phyloP scores from a whole-genome alignment of 2,113 vertebrate genomes.

The Pollimyrus isidori region DNA sequence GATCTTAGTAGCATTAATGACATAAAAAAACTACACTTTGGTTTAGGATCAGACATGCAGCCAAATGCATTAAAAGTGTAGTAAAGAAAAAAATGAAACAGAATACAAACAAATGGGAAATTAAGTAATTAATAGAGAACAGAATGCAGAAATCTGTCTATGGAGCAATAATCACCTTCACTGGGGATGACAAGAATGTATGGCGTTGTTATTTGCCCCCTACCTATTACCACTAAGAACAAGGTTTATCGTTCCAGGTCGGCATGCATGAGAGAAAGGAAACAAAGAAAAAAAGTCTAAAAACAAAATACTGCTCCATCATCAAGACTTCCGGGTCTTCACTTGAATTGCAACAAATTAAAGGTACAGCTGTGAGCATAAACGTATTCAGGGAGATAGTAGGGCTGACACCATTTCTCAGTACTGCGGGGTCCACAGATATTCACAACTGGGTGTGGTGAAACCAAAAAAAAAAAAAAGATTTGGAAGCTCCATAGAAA shows the following conservation, averaged over 20 bases:
- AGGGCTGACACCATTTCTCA: slow-evolving; percentile 25
- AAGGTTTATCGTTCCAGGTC: slow-evolving; percentile 84
- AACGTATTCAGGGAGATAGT: slow-evolving; percentile 14
- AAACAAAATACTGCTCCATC: slow-evolving; percentile 48
- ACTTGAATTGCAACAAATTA: slow-evolving; percentile 54
- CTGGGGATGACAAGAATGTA: slow-evolving; percentile 88
- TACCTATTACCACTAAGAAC: slow-evolving; percentile 94
- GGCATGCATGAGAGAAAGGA: slow-evolving; percentile 75
- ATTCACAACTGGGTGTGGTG: not conserved
- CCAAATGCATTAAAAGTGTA: slow-evolving; percentile 49
- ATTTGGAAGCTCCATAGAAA: not conserved
- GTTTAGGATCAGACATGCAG: slow-evolving; percentile 58
- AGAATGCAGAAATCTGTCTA: slow-evolving; percentile 58
- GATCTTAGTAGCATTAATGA: slow-evolving; percentile 37
- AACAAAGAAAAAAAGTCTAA: slow-evolving; percentile 53
- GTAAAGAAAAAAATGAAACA: slow-evolving; percentile 41
- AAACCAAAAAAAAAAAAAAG: not conserved
- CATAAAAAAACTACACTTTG: slow-evolving; percentile 45
- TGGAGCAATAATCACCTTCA: slow-evolving; percentile 91
- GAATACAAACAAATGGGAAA: slow-evolving; percentile 43
- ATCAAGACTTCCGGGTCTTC: slow-evolving; percentile 45
- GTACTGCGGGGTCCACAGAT: slow-evolving; percentile 2
- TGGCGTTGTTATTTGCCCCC: slow-evolving; percentile 85
- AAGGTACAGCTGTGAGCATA: slow-evolving; percentile 39
- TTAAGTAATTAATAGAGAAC: slow-evolving; percentile 32